phyloP scores from a whole-genome alignment of 2,113 vertebrate genomes.

The Pteruthius melanotis region DNA sequence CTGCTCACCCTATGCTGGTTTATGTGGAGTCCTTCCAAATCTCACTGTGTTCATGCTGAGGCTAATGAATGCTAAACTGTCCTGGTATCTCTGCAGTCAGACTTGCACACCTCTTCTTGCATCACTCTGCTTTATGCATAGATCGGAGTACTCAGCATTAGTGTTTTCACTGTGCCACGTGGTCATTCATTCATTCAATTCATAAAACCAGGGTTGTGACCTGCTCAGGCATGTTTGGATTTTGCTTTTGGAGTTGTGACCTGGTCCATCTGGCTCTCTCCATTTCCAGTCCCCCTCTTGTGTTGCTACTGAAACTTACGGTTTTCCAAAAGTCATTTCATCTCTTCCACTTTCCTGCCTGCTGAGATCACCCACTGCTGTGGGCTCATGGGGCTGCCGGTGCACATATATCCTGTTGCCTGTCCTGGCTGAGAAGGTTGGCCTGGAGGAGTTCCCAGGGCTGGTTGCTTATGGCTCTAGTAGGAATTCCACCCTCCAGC shows the following conservation, averaged over 20 bases:
- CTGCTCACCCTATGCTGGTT: neutral
- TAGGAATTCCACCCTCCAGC: neutral
- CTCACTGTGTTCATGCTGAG: neutral
- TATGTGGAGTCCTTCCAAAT: neutral
- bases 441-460: neutral
- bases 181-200: neutral
- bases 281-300: neutral
- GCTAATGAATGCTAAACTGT: neutral
- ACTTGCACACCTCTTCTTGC: neutral
- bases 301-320: fast-evolving
- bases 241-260: neutral
- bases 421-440: neutral
- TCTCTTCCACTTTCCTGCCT: neutral
- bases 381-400: neutral
- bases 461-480: neutral
- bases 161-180: neutral
- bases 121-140: neutral
- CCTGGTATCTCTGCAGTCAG: neutral
- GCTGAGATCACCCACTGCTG: neutral
- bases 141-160: neutral
- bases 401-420: neutral
- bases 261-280: neutral
- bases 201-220: neutral
- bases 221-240: neutral
- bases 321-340: neutral